phyloP scores from a whole-genome alignment of 2,888 invertebrate species.

The Osmoderma eremita region DNA sequence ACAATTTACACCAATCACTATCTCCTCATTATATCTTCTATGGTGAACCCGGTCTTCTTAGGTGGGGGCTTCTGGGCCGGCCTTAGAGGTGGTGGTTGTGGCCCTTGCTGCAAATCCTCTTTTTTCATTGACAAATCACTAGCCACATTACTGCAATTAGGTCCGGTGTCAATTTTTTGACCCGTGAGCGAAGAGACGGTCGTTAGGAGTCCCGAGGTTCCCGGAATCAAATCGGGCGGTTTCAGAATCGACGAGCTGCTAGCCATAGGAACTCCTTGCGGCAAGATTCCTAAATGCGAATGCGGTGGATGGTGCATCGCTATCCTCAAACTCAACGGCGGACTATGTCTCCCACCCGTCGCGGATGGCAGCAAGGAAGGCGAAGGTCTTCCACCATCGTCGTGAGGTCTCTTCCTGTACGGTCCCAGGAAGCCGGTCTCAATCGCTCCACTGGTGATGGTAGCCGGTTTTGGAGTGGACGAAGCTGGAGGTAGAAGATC shows the following conservation, averaged over 20 bases:
- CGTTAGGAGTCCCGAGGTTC: conserved; percentile 58
- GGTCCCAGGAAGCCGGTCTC: conserved; percentile 66
- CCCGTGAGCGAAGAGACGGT: conserved; percentile 54
- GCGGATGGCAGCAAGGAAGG: conserved; percentile 58
- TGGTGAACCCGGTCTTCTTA: conserved; percentile 85
- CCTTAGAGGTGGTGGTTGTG: conserved; percentile 68
- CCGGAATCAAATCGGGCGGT: conserved; percentile 58
- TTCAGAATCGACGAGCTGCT: conserved; percentile 58
- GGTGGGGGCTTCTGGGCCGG: conserved; percentile 66
- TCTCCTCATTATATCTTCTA: conserved; percentile 91
- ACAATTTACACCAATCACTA: conserved; percentile 60
- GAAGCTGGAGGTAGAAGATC: conserved; percentile 72
- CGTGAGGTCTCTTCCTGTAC: conserved; percentile 69
- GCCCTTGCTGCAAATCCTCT: conserved; percentile 53
- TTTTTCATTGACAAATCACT: conserved; percentile 64
- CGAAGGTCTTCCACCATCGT: conserved; percentile 63
- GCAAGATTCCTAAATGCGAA: conserved; percentile 49
- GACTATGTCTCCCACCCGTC: conserved; percentile 55
- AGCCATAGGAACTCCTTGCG: conserved; percentile 53
- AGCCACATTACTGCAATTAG: conserved; percentile 53
- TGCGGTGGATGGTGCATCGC: conserved; percentile 50
- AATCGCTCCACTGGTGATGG: conserved; percentile 63
- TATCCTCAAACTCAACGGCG: conserved; percentile 58
- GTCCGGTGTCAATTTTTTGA: conserved; percentile 39
- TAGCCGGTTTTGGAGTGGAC: conserved; percentile 57